Evolutionary conservation across 2,888 invertebrate species (phyloP).

Genomic region (Hirtodrosophila alboralis): DNA sequence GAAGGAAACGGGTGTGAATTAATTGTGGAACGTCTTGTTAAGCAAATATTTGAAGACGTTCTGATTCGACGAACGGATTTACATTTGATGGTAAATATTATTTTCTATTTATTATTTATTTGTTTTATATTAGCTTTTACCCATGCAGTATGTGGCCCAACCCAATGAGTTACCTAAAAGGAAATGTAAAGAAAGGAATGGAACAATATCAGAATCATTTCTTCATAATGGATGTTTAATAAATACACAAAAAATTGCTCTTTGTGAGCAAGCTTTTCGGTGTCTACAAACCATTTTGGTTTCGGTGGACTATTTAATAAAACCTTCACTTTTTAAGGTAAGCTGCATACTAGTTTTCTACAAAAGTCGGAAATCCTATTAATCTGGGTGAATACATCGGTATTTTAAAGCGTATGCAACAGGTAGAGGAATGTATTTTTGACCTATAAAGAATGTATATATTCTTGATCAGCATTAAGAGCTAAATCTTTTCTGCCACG

Average conservation of each 20-base stretch:
- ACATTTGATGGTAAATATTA: conserved; percentile 20
- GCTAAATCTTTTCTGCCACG: no score
- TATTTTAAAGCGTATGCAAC: no score
- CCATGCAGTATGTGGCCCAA: conserved; percentile 3
- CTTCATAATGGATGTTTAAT: neutral
- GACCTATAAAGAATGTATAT: no score
- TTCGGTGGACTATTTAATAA: conserved; percentile 27
- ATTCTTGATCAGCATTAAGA: no score
- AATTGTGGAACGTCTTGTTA: conserved; percentile 27
- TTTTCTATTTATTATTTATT: no score
- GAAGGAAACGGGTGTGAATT: conserved; percentile 40
- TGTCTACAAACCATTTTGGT: conserved; percentile 24
- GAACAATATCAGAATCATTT: neutral
- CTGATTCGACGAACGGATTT: conserved; percentile 15
- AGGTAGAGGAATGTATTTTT: no score
- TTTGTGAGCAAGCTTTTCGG: conserved; percentile 27
- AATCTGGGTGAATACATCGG: no score
- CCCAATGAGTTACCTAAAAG: neutral
- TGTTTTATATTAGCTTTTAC: neutral
- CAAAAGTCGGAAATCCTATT: no score
- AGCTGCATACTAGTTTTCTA: neutral
- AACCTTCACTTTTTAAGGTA: conserved; percentile 31
- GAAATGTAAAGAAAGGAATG: conserved; percentile 3
- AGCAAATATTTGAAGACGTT: conserved; percentile 27
- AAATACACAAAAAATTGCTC: neutral